phyloP scores from a whole-genome alignment of 2,113 vertebrate genomes.

The Bostrychus sinensis region DNA sequence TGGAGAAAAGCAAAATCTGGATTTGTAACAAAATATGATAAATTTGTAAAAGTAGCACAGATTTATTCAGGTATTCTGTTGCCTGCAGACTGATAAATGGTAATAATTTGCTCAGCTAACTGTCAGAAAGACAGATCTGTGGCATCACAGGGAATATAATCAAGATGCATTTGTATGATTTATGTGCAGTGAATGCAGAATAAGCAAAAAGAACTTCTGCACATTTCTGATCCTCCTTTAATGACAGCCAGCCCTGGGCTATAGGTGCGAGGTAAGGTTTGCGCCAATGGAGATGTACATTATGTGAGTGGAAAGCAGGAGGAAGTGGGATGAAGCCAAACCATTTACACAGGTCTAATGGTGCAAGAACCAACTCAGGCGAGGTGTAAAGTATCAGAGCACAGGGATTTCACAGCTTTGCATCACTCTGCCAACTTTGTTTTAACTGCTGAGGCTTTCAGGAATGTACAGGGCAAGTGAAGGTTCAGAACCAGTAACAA shows the following conservation, averaged over 20 bases:
- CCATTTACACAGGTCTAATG: not conserved
- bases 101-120: conserved; percentile 14
- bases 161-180: not conserved
- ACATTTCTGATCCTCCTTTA: conserved; percentile 5
- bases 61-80: not conserved
- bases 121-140: conserved; percentile 4
- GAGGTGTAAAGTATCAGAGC: not conserved
- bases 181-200: not conserved
- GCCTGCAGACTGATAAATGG: not conserved
- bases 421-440: not conserved
- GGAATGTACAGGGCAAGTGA: not conserved
- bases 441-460: not conserved
- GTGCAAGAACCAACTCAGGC: not conserved
- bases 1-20: too few species aligned
- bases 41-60: not conserved
- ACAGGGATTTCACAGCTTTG: not conserved
- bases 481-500: not conserved
- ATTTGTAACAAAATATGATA: not conserved
- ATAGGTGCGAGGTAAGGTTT: not conserved
- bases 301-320: not conserved
- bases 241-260: conserved; percentile 3
- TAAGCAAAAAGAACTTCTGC: not conserved
- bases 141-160: not conserved
- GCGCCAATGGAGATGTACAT: not conserved
- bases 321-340: not conserved